These are phyloP conservation scores for Philonicus albiceps DNA, from an alignment of 2,888 invertebrate genomes.

Conservation along the genomic window DNA sequence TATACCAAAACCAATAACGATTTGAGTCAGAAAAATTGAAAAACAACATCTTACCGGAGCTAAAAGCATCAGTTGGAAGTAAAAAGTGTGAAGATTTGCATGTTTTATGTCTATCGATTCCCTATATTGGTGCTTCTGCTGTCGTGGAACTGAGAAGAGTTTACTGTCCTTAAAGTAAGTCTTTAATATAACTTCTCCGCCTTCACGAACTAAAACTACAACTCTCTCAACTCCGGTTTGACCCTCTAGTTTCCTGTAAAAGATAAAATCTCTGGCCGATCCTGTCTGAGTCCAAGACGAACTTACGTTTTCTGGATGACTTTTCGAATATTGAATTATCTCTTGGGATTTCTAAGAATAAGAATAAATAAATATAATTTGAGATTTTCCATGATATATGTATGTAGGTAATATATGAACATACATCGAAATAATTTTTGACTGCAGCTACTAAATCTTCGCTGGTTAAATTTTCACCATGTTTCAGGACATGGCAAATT, in stretches of 20 bases:
- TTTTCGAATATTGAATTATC: neutral
- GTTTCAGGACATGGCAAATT: constrained; percentile 6
- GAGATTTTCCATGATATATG: neutral
- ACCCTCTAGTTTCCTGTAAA: neutral
- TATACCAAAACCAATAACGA: neutral
- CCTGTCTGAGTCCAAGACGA: constrained; percentile 8
- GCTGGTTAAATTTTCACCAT: neutral
- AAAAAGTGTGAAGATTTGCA: neutral
- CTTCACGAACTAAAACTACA: neutral
- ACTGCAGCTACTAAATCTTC: neutral
- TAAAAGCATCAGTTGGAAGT: constrained; percentile 22
- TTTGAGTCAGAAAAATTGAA: neutral
- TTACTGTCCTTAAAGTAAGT: neutral
- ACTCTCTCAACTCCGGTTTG: neutral
- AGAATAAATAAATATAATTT: neutral
- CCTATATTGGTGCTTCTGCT: neutral
- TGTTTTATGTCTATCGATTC: neutral
- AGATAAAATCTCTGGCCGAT: neutral
- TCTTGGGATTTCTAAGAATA: neutral
- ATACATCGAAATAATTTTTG: neutral
- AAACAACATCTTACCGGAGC: neutral
- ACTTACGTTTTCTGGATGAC: neutral
- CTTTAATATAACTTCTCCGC: constrained; percentile 1
- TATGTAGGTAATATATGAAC: no score
- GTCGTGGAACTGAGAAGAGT: neutral